Percentiles rank a stretch among this genome's conserved stretches.
Evolutionary conservation across 92 coral and sea anemone species (phyloP).

Genomic region (Zoanthus sansibaricus): DNA sequence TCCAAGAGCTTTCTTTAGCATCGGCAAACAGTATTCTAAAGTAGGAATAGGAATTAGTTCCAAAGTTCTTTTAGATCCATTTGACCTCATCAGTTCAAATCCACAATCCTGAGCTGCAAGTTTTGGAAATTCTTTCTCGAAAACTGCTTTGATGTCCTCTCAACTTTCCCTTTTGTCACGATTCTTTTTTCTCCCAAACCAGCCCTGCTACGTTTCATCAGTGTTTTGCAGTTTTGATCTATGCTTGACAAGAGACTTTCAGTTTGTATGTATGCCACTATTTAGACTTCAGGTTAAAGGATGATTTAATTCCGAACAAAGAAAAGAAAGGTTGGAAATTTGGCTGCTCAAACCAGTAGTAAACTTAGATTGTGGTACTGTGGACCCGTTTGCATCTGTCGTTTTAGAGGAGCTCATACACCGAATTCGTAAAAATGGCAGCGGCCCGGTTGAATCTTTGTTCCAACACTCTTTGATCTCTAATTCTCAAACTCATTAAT

Average conservation of each 20-base stretch:
- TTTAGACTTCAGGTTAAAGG: too few relatives aligned
- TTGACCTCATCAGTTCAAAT: constrained; percentile 47
- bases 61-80: constrained; percentile 30
- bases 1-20: constrained; percentile 47
- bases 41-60: constrained; percentile 42
- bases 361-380: too few relatives aligned
- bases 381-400: too few relatives aligned
- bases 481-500: too few relatives aligned
- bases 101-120: constrained; percentile 41
- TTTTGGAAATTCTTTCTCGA: constrained; percentile 50
- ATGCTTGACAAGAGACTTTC: background rate
- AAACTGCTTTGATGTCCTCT: constrained; percentile 21
- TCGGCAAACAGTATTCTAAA: constrained; percentile 53
- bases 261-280: too few relatives aligned
- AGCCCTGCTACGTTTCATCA: constrained; percentile 38
- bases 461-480: background rate
- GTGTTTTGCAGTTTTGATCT: constrained; percentile 45
- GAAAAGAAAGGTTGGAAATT: too few relatives aligned
- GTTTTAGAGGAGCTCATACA: too few relatives aligned
- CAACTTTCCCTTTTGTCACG: constrained; percentile 48
- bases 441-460: constrained; percentile 11
- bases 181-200: constrained; percentile 65
- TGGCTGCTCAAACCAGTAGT: too few relatives aligned
- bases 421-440: background rate
- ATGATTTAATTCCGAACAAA: too few relatives aligned